Evolutionary conservation across 2,888 invertebrate genomes (phyloP).

Genomic region (Plemyria rubiginata): DNA sequence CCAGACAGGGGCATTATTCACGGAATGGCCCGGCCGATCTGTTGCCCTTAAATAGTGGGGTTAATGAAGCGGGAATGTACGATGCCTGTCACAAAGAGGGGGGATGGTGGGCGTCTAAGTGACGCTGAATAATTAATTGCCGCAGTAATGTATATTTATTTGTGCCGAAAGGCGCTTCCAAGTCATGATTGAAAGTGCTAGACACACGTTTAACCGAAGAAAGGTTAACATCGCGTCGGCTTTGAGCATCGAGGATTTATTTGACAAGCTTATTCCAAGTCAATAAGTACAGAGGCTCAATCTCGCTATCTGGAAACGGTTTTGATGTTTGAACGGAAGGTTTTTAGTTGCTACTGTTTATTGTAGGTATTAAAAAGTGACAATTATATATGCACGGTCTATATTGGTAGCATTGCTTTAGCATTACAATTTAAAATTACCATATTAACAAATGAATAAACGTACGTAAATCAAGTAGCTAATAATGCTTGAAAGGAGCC

Average conservation of each 20-base stretch:
- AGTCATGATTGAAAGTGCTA: constrained; percentile 18
- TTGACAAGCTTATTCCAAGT: neutral
- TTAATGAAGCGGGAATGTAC: constrained; percentile 34
- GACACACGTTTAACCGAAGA: constrained; percentile 11
- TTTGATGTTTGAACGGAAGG: neutral
- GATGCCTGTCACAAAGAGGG: constrained; percentile 12
- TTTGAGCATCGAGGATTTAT: neutral
- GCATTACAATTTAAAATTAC: too few species aligned
- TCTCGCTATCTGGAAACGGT: neutral
- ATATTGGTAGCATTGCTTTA: too few species aligned
- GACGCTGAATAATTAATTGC: constrained; percentile 28
- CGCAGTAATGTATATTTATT: constrained; percentile 27
- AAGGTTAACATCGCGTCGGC: neutral
- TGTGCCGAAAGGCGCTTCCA: constrained; percentile 7
- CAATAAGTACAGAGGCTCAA: neutral
- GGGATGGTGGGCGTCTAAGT: constrained; percentile 23
- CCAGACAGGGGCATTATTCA: constrained; percentile 24
- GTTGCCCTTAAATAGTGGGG: constrained; percentile 31
- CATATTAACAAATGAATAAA: too few species aligned
- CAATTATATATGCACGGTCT: too few species aligned
- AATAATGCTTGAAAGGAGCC: too few species aligned
- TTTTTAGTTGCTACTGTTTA: neutral
- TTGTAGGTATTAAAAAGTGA: too few species aligned
- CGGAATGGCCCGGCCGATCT: constrained; percentile 23
- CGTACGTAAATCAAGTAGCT: too few species aligned